Evolutionary conservation across 2,888 invertebrate species (phyloP), one percentile per base, ranked within the genome.

Genomic region (Cheilosia grossa): DNA sequence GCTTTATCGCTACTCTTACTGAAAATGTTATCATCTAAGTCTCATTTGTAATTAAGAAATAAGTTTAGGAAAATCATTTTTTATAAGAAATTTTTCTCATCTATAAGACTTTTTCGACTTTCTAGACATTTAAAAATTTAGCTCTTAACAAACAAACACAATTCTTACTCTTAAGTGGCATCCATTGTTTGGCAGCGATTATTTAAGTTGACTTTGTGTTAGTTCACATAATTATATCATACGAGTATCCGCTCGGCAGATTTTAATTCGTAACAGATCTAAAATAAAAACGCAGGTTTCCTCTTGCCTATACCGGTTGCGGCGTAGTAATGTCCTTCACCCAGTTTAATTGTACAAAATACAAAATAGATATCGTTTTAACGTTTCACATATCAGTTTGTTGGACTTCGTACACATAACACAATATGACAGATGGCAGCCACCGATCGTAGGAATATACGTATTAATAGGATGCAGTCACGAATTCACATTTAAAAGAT

Each of bases 41-140:
- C 67, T 74, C 56, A 78, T 73, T 82, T 82, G n/a, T 78, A 72
- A 64, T 64, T 73, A 37, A 56, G 53, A 30, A 9, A 58, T 59
- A 59, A 47, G 15, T 56, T 72, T 72, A 64, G 67, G 19, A 33
- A 63, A 83, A 80, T 66, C 74, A 69, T 83, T 83, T 83, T 74
- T 83, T 83, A 77, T 27, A 81, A 61, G 40, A 42, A 33, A 59
- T 21, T 77, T 83, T 74, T 79, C 74, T 69, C 79, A 69, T 74
- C 59, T 80, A 75, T 70, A 83, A 83, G 74, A 83, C 80, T 80
- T 83, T 78, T 83, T 79, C 69, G 64, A 83, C 79, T 79, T 83
- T 79, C 74, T 83, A 80, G 83, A 53, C 59, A 64, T 70, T 83
- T 27, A 75, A 79, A 70, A 61, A 70, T 83, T 83, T 83, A 75